Conservation (phyloP, 2,888 invertebrate species). For the Ichneumoninae sp. region DNA sequence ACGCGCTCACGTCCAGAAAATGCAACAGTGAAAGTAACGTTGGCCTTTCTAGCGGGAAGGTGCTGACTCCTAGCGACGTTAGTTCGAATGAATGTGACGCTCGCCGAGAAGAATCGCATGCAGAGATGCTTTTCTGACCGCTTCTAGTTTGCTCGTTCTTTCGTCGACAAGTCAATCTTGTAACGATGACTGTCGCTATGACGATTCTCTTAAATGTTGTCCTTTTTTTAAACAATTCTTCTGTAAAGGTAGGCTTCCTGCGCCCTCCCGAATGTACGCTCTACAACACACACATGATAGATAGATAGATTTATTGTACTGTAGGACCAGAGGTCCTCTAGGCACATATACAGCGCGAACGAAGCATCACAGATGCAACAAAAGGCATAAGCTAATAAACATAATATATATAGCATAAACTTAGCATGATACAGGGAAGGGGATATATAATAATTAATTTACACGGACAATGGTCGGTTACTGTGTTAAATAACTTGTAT, state of each 20-base stretch:
- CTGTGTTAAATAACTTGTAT: slow-evolving; percentile 4
- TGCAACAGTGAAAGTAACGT: slow-evolving; percentile 2
- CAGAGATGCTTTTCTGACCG: neutral
- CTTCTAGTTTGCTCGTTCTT: neutral
- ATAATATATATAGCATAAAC: no score
- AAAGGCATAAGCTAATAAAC: no score
- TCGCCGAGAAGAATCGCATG: neutral
- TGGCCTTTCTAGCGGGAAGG: neutral
- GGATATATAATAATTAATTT: neutral
- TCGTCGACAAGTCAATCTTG: neutral
- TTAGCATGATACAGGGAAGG: neutral
- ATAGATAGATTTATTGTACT: neutral
- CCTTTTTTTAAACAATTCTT: neutral
- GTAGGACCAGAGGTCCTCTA: no score
- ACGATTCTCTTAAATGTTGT: neutral
- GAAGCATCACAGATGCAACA: no score
- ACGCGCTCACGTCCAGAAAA: slow-evolving; percentile 55
- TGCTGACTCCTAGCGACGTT: slow-evolving; percentile 50
- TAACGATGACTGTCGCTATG: neutral
- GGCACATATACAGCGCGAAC: no score
- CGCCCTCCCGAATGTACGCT: no score
- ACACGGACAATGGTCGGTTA: neutral
- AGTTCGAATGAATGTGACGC: neutral
- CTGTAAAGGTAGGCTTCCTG: neutral
- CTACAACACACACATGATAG: neutral